Percentiles rank a stretch among this genome's conserved stretches.
These are phyloP conservation scores for Shinisaurus crocodilurus DNA, from an alignment of 2,113 vertebrate species.

Conservation along the genomic window DNA sequence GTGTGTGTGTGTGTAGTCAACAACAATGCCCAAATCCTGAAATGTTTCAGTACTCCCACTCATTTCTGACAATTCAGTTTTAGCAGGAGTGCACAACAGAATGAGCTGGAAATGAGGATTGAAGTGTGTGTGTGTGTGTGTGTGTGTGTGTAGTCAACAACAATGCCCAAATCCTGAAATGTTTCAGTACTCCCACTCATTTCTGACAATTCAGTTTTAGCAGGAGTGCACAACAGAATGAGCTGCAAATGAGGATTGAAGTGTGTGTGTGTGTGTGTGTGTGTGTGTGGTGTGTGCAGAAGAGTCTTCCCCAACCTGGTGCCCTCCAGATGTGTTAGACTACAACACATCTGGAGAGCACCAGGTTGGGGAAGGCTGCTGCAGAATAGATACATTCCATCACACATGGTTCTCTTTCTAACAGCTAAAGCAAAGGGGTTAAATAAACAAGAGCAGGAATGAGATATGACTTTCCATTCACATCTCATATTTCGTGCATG, in stretches of 20 bases:
- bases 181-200: no score
- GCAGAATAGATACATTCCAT: neutral
- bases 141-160: no score
- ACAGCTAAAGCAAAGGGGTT: neutral
- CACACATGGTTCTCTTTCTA: neutral
- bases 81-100: neutral
- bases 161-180: no score
- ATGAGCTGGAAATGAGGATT: neutral
- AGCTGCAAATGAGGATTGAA: no score
- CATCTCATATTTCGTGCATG: neutral
- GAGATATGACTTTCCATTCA: neutral
- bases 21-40: no score
- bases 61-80: no score
- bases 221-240: no score
- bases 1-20: neutral
- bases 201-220: no score
- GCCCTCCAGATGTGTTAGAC: neutral
- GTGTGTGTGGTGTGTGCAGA: no score
- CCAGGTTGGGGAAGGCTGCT: neutral
- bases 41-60: no score
- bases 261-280: no score
- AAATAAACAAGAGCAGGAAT: neutral
- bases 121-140: no score
- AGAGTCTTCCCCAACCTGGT: neutral
- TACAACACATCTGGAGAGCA: neutral